A percentile compares a stretch with the other conserved stretches of the same genome.
Conservation (phyloP, 2,888 invertebrate species). For the Automeris io region DNA sequence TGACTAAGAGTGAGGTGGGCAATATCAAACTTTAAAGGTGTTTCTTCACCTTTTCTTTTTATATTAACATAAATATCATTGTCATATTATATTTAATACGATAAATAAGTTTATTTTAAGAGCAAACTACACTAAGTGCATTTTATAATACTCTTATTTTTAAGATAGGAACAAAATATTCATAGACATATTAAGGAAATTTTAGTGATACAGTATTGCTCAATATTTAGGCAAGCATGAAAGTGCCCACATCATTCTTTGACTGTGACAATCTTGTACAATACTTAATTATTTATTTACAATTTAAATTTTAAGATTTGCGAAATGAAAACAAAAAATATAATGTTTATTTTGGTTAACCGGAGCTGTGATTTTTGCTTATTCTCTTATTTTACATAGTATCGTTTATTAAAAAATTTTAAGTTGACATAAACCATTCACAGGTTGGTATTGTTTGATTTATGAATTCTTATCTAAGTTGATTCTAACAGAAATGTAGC, state of each 20-base stretch:
- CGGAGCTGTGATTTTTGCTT: conserved; percentile 76
- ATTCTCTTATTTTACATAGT: no score
- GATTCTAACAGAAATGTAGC: no score
- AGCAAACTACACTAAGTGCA: not conserved
- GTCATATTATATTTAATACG: no score
- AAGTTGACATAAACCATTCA: conserved; percentile 5
- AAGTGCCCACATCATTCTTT: conserved; percentile 51
- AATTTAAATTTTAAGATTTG: conserved; percentile 60
- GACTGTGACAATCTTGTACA: conserved; percentile 61
- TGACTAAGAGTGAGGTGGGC: conserved; percentile 53
- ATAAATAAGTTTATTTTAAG: not conserved
- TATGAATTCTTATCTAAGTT: no score
- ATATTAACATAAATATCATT: no score
- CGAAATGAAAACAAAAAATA: conserved; percentile 60
- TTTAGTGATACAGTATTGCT: not conserved
- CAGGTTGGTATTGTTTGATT: conserved; percentile 25
- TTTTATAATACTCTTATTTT: not conserved
- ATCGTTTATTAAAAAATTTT: no score
- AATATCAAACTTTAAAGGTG: conserved; percentile 15
- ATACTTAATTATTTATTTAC: conserved; percentile 73
- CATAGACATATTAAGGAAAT: not conserved
- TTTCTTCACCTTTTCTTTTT: no score
- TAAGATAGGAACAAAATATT: not conserved
- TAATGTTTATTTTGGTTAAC: conserved; percentile 72
- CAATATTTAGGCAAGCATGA: not conserved